Base-by-base conservation (phyloP, 2,888 invertebrate genomes). In the Priocnemis perturbator region DNA sequence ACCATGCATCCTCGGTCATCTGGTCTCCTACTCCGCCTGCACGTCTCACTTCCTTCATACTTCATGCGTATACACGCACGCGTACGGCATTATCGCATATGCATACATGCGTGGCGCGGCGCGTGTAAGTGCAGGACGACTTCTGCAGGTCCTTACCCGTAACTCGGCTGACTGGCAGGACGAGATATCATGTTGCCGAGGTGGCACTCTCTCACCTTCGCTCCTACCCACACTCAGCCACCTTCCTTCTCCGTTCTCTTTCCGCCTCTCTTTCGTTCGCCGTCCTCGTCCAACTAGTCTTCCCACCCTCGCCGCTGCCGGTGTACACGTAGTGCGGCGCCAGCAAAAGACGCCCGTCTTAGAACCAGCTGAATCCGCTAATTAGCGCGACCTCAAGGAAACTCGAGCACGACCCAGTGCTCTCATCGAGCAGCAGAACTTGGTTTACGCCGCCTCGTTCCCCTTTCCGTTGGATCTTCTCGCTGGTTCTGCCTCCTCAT, bases 351-450 rank as follows among this genome's bases (percentile, higher is more conserved):
- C 23, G 63, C 53, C 45, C 45, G 50, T 64, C 58, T 3, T 23
- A 50, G 71, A 52, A 60, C 66, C 67, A 69, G 71, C 64, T 52
- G 74, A 67, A 74, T 70, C 71, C 67, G 69, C 67, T 78, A 79
- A 82, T 81, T 81, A 78, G 72, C 71, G 64, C 64, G 70, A 67
- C 55, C 55, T 63, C 68, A 53, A 71, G 63, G 57, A 67, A 76
- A 68, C 70, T 78, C 74, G 69, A 65, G 60, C 20, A 53, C 44
- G 68, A 73, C 65, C 62, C 47, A 47, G 65, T 65, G 63, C 50
- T 65, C 53, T 52, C 63, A 56, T 37, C 58, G 56, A 60, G 23
- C 68, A 30, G 60, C 19, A 17, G 55, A 61, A 57, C 60, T 47
- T 53, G 61, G 66, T 69, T 61, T 53, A 61, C 53, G 57, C 50